A percentile compares a stretch with the other conserved stretches of the same genome.
These are phyloP conservation scores for Anser cygnoides DNA, from an alignment of 2,113 vertebrate species.

Conservation along the genomic window DNA sequence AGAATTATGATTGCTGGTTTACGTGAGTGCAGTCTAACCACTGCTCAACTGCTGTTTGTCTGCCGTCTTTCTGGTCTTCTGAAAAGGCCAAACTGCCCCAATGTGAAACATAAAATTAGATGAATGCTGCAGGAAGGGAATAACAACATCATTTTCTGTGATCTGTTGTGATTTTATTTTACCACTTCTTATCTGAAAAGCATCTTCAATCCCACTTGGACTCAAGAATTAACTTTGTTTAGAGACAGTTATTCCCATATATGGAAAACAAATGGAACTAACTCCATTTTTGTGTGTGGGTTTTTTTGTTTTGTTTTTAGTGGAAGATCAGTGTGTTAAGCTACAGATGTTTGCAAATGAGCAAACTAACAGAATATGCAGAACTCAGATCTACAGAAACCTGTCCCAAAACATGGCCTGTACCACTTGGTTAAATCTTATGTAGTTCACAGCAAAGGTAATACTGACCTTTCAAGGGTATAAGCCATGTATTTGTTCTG, in stretches of 20 bases:
- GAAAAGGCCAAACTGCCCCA: slow-evolving; percentile 57
- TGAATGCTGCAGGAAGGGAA: slow-evolving; percentile 56
- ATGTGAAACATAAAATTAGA: slow-evolving; percentile 54
- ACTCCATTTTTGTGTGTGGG: slow-evolving; percentile 28
- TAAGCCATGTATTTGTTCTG: background rate
- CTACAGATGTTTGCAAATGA: slow-evolving; percentile 57
- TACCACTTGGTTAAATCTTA: background rate
- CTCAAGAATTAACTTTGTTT: slow-evolving; percentile 62
- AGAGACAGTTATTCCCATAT: slow-evolving; percentile 51
- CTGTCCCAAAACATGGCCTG: background rate
- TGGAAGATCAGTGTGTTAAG: slow-evolving; percentile 46
- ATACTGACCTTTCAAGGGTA: background rate
- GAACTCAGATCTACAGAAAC: background rate
- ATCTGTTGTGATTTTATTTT: slow-evolving; percentile 58
- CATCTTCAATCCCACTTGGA: slow-evolving; percentile 53
- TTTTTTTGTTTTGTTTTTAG: background rate
- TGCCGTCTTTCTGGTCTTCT: slow-evolving; percentile 41
- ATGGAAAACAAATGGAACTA: slow-evolving; percentile 59
- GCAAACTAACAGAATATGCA: slow-evolving; percentile 11
- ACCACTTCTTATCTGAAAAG: slow-evolving; percentile 65
- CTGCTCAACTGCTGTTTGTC: slow-evolving; percentile 42
- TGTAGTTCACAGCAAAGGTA: background rate
- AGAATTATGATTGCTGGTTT: slow-evolving; percentile 66
- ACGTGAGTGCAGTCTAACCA: slow-evolving; percentile 56
- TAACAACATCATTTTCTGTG: slow-evolving; percentile 64